These are phyloP conservation scores for Stenolophus ochropezus DNA, from an alignment of 2,888 invertebrate species.

Conservation along the genomic window DNA sequence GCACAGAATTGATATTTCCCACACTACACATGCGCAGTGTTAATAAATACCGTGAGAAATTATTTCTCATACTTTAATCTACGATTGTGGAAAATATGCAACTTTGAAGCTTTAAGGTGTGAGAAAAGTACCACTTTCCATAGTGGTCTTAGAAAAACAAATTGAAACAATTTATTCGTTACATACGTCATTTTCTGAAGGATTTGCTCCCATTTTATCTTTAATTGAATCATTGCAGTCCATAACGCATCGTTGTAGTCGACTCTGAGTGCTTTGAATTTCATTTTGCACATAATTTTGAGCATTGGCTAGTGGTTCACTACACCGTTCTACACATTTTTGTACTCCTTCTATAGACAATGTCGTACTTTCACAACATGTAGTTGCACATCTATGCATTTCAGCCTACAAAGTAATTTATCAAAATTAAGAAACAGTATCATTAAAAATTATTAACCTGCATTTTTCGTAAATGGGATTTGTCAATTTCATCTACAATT, in stretches of 20 bases:
- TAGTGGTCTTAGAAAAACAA: no score
- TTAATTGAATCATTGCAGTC: constrained; percentile 91
- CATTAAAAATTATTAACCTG: constrained; percentile 79
- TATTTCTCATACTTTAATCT: no score
- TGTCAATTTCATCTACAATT: constrained; percentile 88
- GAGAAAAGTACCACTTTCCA: no score
- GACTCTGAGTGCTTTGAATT: constrained; percentile 81
- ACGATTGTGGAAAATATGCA: no score
- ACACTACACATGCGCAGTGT: no score
- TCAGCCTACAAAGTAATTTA: constrained; percentile 77
- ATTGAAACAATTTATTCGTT: no score
- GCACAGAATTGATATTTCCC: no score
- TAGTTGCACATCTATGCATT: constrained; percentile 93
- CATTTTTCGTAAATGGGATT: constrained; percentile 87
- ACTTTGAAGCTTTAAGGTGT: no score
- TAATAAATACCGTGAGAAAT: no score
- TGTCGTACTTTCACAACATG: constrained; percentile 87
- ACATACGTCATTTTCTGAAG: constrained; percentile 80
- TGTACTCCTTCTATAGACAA: constrained; percentile 86
- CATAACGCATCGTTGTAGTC: constrained; percentile 93
- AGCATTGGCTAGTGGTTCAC: constrained; percentile 82
- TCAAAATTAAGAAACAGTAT: constrained; percentile 37
- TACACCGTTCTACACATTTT: constrained; percentile 89
- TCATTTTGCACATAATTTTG: constrained; percentile 86
- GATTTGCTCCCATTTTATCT: constrained; percentile 85